Evolutionary conservation across 30 jellyfish, hydroid and myxozoan species (phyloP), one percentile per base, ranked within the genome.

Genomic region (Pelagia noctiluca): DNA sequence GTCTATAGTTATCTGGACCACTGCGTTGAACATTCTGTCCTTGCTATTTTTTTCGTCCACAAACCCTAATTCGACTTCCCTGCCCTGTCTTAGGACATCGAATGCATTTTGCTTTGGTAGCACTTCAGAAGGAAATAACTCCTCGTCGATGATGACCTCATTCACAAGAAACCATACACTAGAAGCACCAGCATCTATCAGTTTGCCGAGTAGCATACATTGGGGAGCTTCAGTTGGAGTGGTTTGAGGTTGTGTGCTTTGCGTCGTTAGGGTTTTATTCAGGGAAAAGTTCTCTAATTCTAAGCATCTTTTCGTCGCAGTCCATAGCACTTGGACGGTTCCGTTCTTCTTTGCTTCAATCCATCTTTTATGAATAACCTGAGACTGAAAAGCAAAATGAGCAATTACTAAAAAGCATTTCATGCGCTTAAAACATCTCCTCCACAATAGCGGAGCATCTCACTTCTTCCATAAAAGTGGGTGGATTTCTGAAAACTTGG

Each of bases 1-100:
- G 18, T 63, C 77, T 16, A 18, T 47, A 10, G 77, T 16, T n/a
- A 63, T 63, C 28, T 63, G 22, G 10, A 63, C 77, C 23, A 63
- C 77, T 18, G 28, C 49, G 29, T 63, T 63, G 49, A 63, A 63
- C 10, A 16, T 18, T 16, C 33, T 18, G 10, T 29, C 49, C 29
- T 63, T 29, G 42, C 49, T 63, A 5, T 26, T 63, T 22, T 16
- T 63, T 63, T 16, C 77, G 23, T 29, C 77, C 16, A 33, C 16
- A 42, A 42, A 5, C 57, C 16, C 57, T 16, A 42, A 16, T 42
- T 8, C 12, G 16, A 42, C 8, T 16, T 42, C 16, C 16, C 16
- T 16, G 12, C 57, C 57, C 8, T 42, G 12, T 8, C 8, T 8
- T 5, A 42, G 57, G 16, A 42, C 57, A 42, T 42, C 57, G 16